Conservation (phyloP, 2,113 vertebrate genomes). For the Hepsetus odoe region DNA sequence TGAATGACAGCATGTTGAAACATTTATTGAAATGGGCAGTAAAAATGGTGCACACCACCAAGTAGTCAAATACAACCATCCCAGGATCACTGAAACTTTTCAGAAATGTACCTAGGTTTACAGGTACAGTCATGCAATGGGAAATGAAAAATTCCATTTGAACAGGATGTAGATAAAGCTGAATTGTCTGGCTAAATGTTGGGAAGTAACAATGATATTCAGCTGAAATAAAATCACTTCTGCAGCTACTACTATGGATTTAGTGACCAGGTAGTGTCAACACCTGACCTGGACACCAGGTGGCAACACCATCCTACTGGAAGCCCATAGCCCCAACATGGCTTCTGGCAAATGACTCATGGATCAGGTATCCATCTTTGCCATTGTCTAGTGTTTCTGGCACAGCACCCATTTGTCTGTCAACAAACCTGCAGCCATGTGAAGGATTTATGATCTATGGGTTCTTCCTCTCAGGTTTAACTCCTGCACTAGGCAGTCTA, state of each 20-base stretch:
- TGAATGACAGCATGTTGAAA: no score
- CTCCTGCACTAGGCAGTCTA: conserved; percentile 24
- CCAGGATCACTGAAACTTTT: no score
- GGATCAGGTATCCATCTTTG: conserved; percentile 58
- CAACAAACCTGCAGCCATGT: conserved; percentile 61
- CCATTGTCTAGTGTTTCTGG: conserved; percentile 55
- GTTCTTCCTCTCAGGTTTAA: conserved; percentile 52
- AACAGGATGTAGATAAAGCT: not conserved
- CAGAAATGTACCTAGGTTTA: not conserved
- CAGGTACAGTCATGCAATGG: not conserved
- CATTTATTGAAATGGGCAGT: no score
- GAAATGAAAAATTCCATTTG: not conserved
- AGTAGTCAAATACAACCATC: not conserved
- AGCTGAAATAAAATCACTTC: not conserved
- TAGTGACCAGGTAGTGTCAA: conserved; percentile 9
- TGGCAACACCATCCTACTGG: conserved; percentile 49
- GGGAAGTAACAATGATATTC: not conserved
- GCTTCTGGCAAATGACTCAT: conserved; percentile 56
- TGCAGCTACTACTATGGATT: not conserved
- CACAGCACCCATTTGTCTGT: conserved; percentile 59
- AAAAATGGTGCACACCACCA: not conserved
- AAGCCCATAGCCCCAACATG: not conserved
- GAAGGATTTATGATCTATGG: conserved; percentile 65
- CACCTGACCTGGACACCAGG: conserved; percentile 45
- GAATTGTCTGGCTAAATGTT: no score